phyloP scores from a whole-genome alignment of 2,113 vertebrate genomes.

The Sinosuthora webbiana region DNA sequence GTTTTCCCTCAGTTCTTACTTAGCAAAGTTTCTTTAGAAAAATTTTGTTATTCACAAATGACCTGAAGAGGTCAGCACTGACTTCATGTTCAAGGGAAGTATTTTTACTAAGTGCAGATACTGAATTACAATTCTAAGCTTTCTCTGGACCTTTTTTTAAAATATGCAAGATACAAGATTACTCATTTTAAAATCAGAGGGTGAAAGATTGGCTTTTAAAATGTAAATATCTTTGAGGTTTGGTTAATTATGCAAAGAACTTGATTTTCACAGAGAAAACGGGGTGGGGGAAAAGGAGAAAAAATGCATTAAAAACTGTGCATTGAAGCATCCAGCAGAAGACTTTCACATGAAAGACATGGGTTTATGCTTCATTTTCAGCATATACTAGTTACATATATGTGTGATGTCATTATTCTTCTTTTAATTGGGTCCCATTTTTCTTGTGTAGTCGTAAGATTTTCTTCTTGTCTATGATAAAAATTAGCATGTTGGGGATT shows the following conservation, averaged over 20 bases:
- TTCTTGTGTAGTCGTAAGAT: background rate
- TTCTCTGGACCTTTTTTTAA: conserved; percentile 45
- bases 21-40: conserved; percentile 25
- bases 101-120: conserved; percentile 60
- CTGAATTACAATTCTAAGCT: conserved; percentile 54
- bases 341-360: background rate
- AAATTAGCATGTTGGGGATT: conserved; percentile 3
- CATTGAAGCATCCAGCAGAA: background rate
- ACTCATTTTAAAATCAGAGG: conserved; percentile 33
- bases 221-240: background rate
- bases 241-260: background rate
- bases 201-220: conserved; percentile 24
- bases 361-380: background rate
- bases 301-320: background rate
- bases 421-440: background rate
- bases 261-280: conserved; percentile 42
- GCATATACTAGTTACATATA: background rate
- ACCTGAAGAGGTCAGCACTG: conserved; percentile 71
- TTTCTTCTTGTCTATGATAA: conserved; percentile 19
- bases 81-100: conserved; percentile 60
- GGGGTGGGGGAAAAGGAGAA: too few relatives aligned
- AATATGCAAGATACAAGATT: background rate
- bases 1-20: background rate
- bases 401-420: background rate
- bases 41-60: conserved; percentile 61